Conservation (phyloP, 2,888 invertebrate genomes). For the Augochlorella aurata region DNA sequence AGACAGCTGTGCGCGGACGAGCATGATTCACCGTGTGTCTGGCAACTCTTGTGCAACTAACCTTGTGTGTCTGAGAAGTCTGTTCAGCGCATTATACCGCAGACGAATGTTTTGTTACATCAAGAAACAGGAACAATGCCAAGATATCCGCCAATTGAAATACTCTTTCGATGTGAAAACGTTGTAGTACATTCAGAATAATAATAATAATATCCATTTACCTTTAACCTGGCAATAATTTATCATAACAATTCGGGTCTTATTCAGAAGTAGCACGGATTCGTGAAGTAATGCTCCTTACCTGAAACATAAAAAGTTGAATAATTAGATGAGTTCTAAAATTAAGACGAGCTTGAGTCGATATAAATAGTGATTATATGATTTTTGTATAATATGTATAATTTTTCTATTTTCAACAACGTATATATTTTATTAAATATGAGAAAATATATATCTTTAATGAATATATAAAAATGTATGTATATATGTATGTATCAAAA, state of each 20-base stretch:
- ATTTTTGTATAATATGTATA: too few relatives aligned
- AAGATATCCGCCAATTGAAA: neutral
- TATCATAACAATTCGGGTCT: neutral
- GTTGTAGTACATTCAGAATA: too few relatives aligned
- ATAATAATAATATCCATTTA: too few relatives aligned
- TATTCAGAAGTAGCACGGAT: neutral
- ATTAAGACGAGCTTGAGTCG: too few relatives aligned
- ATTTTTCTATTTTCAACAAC: too few relatives aligned
- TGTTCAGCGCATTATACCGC: neutral
- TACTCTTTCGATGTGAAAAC: neutral
- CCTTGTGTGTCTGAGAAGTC: neutral
- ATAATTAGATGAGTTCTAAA: neutral
- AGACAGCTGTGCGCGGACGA: neutral
- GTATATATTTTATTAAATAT: too few relatives aligned
- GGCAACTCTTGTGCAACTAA: neutral
- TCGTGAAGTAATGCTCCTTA: slow-evolving; percentile 39
- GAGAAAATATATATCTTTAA: too few relatives aligned
- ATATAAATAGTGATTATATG: too few relatives aligned
- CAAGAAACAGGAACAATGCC: neutral
- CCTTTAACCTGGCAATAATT: too few relatives aligned
- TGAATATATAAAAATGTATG: too few relatives aligned
- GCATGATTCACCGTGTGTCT: slow-evolving; percentile 6
- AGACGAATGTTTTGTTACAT: neutral
- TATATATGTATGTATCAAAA: too few relatives aligned
- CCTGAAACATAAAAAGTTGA: slow-evolving; percentile 60